A percentile compares a stretch with the other conserved stretches of the same genome.
Evolutionary conservation across 1,140 invertebrate species (phyloP).

Genomic region (Coptotermes formosanus): DNA sequence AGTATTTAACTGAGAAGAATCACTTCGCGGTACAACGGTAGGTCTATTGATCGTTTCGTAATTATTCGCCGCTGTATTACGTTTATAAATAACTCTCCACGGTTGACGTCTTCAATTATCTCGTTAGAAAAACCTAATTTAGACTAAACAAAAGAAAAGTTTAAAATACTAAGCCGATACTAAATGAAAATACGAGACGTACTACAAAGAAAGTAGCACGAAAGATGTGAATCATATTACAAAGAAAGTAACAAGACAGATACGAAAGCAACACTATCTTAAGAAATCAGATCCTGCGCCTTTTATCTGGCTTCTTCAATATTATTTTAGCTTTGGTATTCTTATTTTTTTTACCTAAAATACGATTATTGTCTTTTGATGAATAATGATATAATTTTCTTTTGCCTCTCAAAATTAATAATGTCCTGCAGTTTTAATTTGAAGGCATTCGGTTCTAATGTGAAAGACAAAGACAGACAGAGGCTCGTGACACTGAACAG

Average conservation of each 20-base stretch:
- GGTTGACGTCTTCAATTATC: neutral
- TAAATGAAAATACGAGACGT: neutral
- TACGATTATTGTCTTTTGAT: slow-evolving; percentile 1
- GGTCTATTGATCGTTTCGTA: neutral
- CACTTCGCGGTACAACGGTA: no score
- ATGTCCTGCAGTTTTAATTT: neutral
- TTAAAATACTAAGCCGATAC: neutral
- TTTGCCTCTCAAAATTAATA: neutral
- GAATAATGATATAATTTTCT: neutral
- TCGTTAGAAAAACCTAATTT: slow-evolving; percentile 3
- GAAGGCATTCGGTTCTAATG: neutral
- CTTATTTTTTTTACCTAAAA: neutral
- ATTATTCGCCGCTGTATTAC: neutral
- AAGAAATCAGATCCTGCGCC: neutral
- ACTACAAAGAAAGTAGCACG: neutral
- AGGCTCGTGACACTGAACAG: neutral
- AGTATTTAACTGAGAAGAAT: no score
- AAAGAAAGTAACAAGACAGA: neutral
- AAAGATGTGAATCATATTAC: no score
- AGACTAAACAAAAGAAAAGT: neutral
- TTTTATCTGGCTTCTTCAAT: neutral
- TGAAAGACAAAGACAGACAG: neutral
- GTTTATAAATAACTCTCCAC: neutral
- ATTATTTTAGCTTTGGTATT: neutral
- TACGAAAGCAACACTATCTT: neutral